phyloP scores from a whole-genome alignment of 2,888 invertebrate genomes.

The Parelbella ahira region DNA sequence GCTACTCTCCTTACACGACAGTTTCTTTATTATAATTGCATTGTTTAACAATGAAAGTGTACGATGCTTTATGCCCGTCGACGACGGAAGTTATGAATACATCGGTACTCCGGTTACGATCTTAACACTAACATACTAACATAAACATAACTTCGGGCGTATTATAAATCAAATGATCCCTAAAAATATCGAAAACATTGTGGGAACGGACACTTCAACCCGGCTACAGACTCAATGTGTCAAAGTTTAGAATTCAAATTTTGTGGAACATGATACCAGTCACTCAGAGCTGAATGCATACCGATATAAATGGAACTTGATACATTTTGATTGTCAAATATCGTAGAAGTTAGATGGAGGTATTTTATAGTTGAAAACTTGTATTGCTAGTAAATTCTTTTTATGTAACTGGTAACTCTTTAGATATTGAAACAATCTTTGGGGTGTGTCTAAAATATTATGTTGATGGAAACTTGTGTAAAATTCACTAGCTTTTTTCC shows the following conservation, averaged over 20 bases:
- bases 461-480: too few species aligned
- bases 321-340: too few species aligned
- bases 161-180: slow-evolving; percentile 35
- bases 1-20: slow-evolving; percentile 34
- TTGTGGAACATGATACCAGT: slow-evolving; percentile 9
- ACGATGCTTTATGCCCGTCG: slow-evolving; percentile 46
- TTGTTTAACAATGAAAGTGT: slow-evolving; percentile 55
- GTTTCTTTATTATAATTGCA: slow-evolving; percentile 51
- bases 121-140: slow-evolving; percentile 35
- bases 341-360: too few species aligned
- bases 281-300: background rate
- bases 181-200: slow-evolving; percentile 21
- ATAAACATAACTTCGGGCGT: slow-evolving; percentile 31
- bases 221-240: slow-evolving; percentile 6
- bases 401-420: too few species aligned
- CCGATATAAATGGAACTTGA: too few species aligned
- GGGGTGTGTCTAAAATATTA: too few species aligned
- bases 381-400: too few species aligned
- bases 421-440: too few species aligned
- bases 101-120: slow-evolving; percentile 45
- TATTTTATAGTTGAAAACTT: too few species aligned
- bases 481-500: too few species aligned
- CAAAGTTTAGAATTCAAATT: slow-evolving; percentile 16
- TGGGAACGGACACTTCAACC: slow-evolving; percentile 16
- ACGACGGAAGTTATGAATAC: slow-evolving; percentile 59